phyloP scores from a whole-genome alignment of 2,113 vertebrate species.

The Paracanthobrama guichenoti region DNA sequence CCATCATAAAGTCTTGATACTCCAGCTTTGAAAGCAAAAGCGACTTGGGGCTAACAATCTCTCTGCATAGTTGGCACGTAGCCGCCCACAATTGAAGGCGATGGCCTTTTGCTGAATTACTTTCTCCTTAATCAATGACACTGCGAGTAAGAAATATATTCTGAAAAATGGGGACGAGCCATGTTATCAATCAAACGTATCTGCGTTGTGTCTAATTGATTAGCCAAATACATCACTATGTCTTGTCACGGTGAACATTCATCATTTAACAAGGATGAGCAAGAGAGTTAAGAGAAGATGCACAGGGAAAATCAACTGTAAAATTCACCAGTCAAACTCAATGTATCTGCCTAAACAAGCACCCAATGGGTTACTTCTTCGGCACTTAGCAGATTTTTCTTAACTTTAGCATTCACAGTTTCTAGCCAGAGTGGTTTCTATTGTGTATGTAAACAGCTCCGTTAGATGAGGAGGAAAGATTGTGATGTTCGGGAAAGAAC shows the following conservation, averaged over 20 bases:
- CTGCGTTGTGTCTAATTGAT: slow-evolving; percentile 57
- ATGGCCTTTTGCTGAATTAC: slow-evolving; percentile 66
- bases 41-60: slow-evolving; percentile 64
- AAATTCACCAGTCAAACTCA: slow-evolving; percentile 36
- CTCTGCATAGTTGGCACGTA: slow-evolving; percentile 57
- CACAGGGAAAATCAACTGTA: slow-evolving; percentile 8
- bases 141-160: slow-evolving; percentile 57
- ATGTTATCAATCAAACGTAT: slow-evolving; percentile 61
- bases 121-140: slow-evolving; percentile 70
- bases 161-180: slow-evolving; percentile 50
- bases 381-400: neutral
- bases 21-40: slow-evolving; percentile 48
- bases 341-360: neutral
- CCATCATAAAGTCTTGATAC: slow-evolving; percentile 58
- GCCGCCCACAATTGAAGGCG: slow-evolving; percentile 53
- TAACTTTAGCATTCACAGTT: slow-evolving; percentile 18
- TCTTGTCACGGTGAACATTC: slow-evolving; percentile 54
- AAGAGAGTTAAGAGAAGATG: slow-evolving; percentile 45
- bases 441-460: slow-evolving; percentile 22
- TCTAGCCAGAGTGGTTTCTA: neutral
- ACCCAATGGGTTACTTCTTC: neutral
- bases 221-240: slow-evolving; percentile 59
- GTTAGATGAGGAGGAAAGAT: slow-evolving; percentile 37
- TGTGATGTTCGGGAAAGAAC: slow-evolving; percentile 36
- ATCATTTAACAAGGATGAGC: slow-evolving; percentile 54